These are phyloP conservation scores for Champsocephalus esox DNA, from an alignment of 2,797 vertebrate species.

Conservation along the genomic window DNA sequence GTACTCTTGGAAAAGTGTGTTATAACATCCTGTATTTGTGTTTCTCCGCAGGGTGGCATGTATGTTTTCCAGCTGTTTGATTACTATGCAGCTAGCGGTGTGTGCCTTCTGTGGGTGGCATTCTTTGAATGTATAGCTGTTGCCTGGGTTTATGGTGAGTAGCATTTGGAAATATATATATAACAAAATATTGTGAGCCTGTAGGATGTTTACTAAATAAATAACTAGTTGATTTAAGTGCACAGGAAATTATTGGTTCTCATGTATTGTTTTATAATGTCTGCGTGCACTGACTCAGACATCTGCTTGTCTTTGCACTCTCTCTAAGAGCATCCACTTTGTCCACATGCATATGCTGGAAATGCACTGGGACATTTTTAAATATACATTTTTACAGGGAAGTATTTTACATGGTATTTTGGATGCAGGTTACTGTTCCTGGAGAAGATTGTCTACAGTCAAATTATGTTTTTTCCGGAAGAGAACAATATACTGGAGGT, in stretches of 20 bases:
- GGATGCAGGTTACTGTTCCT: background rate
- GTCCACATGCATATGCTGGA: background rate
- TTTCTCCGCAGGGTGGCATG: slow-evolving; percentile 93
- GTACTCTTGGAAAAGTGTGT: background rate
- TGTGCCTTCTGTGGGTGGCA: slow-evolving; percentile 99
- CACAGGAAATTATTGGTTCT: background rate
- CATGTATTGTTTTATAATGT: background rate
- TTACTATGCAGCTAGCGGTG: slow-evolving; percentile 99
- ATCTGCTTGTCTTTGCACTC: background rate
- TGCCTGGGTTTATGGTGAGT: slow-evolving; percentile 99
- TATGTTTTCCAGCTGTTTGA: slow-evolving; percentile 99
- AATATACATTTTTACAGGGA: background rate
- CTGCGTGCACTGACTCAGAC: background rate
- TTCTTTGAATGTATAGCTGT: slow-evolving; percentile 99
- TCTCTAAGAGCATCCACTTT: background rate
- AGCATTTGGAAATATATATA: background rate
- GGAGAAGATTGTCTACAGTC: too few species aligned
- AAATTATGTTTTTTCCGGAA: too few species aligned
- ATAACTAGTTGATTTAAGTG: background rate
- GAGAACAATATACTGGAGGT: too few species aligned
- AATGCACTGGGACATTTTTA: background rate
- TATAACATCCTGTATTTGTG: background rate
- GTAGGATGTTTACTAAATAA: background rate
- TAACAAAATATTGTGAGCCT: background rate
- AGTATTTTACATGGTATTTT: background rate